Conservation (phyloP, 2,888 invertebrate species). For the Aspidiotus rigidus region DNA sequence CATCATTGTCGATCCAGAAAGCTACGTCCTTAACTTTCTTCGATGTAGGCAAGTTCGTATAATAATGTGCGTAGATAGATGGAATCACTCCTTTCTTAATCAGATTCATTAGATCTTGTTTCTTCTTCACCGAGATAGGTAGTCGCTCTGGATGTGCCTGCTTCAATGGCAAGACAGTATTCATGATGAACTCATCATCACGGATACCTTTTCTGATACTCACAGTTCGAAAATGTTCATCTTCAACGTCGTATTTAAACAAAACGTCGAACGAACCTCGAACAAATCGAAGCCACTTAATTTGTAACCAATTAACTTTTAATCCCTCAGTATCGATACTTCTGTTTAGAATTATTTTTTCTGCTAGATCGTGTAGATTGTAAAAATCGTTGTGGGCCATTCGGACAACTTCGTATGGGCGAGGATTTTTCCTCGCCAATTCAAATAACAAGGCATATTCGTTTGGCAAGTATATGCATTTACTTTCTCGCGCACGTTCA, state of each 20-base stretch:
- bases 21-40: too few species aligned
- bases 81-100: too few species aligned
- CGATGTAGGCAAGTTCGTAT: too few species aligned
- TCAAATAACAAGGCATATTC: constrained; percentile 37
- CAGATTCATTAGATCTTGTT: too few species aligned
- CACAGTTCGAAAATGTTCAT: neutral
- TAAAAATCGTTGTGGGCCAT: constrained; percentile 35
- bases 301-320: constrained; percentile 37
- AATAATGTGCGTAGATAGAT: too few species aligned
- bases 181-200: too few species aligned
- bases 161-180: too few species aligned
- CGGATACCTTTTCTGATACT: too few species aligned
- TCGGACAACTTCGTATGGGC: constrained; percentile 36
- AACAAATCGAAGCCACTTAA: constrained; percentile 15
- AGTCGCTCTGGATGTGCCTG: too few species aligned
- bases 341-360: constrained; percentile 30
- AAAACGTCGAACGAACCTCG: neutral
- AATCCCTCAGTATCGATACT: constrained; percentile 11
- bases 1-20: too few species aligned
- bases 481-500: constrained; percentile 37
- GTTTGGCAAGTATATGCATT: constrained; percentile 36
- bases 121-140: too few species aligned
- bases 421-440: constrained; percentile 36
- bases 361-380: constrained; percentile 34
- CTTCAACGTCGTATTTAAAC: constrained; percentile 11